Evolutionary conservation across 2,888 invertebrate genomes (phyloP), one percentile per base, ranked within the genome.

Genomic region (Nasonovia ribisnigri): DNA sequence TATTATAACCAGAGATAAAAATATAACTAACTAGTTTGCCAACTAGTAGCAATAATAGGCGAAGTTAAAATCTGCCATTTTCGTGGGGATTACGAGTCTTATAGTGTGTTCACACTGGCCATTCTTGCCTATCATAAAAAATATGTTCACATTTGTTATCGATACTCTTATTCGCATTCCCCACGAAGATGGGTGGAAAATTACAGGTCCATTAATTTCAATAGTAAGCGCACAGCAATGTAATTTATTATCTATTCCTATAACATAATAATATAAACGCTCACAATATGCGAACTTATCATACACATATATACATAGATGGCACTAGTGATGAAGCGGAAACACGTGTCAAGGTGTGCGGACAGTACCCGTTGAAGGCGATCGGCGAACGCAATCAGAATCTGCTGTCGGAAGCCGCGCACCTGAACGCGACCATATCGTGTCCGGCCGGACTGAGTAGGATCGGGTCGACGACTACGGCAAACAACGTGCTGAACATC

Each of bases 301-400:
- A 3, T 36, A 77, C 3, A 20, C 6, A n/a, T n/a, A n/a, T 36
- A 36, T 36, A 77, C 1, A 36, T 77, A 77, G 77, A 6, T 36
- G 36, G 6, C 20, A 77, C 36, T 77, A 77, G 77, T 77, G 36
- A 20, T 36, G 77, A 8, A 36, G 20, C n/a, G 54, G 29, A 51
- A 8, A 36, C 91, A 36, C 24, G 6, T 24, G 77, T 77, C 20
- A n/a, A 54, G n/a, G 48, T 60, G 42, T 36, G 20, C 89, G 90
- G 93, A 48, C 93, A 54, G n/a, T 93, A 93, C 29, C 90, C 67
- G 90, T 11, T 93, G 90, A 89, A 67, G 43, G 67, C 88, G 36
- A 16, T 51, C 24, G 88, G 42, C 2, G 67, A 67, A 42, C 67
- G 67, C 36, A 42, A 67, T 29, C 87, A 67, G 67, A n/a, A 51